Base-by-base conservation (phyloP, 92 coral and sea anemone genomes). In the Blastomussa wellsi region DNA sequence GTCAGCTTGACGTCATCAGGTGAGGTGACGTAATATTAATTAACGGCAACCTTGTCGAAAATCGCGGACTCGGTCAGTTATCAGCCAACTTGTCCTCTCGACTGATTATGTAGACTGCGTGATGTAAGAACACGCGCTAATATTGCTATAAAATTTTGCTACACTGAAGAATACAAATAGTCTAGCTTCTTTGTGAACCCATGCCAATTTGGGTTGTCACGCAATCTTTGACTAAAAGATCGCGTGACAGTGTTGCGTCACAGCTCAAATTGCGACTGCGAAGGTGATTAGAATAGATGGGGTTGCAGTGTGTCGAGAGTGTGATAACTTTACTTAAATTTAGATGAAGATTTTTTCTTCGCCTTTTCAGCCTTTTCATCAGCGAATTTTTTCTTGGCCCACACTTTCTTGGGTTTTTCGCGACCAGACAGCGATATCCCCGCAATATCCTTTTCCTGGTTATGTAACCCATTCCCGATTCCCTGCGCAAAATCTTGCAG, bases 371-470 rank as follows among this genome's bases (percentile, higher is more conserved):
- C 32, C 33, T 85, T 85, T 53, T 37, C 26, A 2, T 85, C 88
- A 28, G 62, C 88, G 35, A 65, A 22, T 66, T 77, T 85, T 47
- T 85, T 66, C 83, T 49, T 85, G 24, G 88, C 88, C 88, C 88
- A 85, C 0, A 76, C 69, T 77, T 85, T 85, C 77, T 78, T 85
- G 51, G 88, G 88, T 51, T 76, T 67, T 26, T 47, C 42, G 51
- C 0, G 66, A 69, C 8, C 17, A n/a, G 83, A 47, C n/a, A 29
- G 17, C 33, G 75, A 8, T 47, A 52, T 31, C 51, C 5, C 8
- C 26, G 14, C 49, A 36, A 4, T 31, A 20, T 38, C 9, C 29
- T 29, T 32, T 16, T 37, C 65, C 15, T 35, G 51, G 77, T 59
- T 22, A 53, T 48, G 55, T 14, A 35, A 2, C 20, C 22, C 77